These are phyloP conservation scores for Notocelia uddmanniana DNA, from an alignment of 2,888 invertebrate species.

Conservation along the genomic window DNA sequence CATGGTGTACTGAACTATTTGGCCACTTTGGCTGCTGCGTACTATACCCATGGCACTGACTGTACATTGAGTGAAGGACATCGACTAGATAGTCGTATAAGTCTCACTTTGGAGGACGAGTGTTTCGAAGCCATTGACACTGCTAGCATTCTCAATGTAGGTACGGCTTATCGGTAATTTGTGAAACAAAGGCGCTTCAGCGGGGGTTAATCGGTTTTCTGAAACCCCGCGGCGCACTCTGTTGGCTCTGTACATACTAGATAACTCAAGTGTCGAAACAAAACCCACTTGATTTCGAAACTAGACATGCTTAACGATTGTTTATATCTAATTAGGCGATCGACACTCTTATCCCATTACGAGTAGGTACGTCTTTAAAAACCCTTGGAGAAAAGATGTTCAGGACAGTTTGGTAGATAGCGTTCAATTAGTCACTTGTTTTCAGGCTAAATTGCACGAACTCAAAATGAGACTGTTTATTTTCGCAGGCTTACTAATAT, in stretches of 20 bases:
- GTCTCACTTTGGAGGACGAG: slow-evolving; percentile 39
- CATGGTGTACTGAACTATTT: no score
- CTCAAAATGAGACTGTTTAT: slow-evolving; percentile 27
- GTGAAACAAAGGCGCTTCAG: slow-evolving; percentile 36
- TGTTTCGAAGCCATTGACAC: slow-evolving; percentile 40
- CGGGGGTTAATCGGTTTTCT: slow-evolving; percentile 35
- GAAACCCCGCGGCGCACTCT: slow-evolving; percentile 61
- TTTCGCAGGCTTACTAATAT: slow-evolving; percentile 45
- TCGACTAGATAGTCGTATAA: slow-evolving; percentile 27
- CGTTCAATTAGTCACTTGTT: slow-evolving; percentile 30
- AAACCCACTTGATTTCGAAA: slow-evolving; percentile 65
- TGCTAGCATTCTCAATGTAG: slow-evolving; percentile 26
- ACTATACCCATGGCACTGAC: no score
- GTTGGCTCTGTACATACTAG: slow-evolving; percentile 49
- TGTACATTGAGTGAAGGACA: slow-evolving; percentile 33
- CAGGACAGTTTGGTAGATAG: slow-evolving; percentile 43
- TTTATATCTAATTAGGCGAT: slow-evolving; percentile 76
- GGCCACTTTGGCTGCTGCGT: no score
- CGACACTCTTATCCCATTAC: slow-evolving; percentile 64
- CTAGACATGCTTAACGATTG: slow-evolving; percentile 59
- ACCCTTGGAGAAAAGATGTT: slow-evolving; percentile 40
- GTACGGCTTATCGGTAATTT: slow-evolving; percentile 39
- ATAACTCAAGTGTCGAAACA: slow-evolving; percentile 62
- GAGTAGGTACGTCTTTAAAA: slow-evolving; percentile 51
- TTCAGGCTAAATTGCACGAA: background rate